phyloP scores from a whole-genome alignment of 2,888 invertebrate species.

The Bombyx huttoni region DNA sequence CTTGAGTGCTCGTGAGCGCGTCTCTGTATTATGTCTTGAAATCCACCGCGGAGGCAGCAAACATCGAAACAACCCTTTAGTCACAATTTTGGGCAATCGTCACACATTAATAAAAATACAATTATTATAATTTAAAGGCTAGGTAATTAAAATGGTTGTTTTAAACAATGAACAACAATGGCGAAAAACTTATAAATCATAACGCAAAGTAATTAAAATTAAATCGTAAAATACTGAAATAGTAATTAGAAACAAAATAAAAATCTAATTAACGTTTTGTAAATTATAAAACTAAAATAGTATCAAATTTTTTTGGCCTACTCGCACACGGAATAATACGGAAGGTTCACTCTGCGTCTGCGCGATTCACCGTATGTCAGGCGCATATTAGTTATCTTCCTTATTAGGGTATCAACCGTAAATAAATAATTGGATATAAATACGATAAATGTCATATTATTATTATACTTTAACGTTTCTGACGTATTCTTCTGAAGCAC shows the following conservation, averaged over 20 bases:
- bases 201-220: neutral
- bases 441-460: too few species aligned
- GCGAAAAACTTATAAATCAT: neutral
- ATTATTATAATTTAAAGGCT: neutral
- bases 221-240: neutral
- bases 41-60: too few species aligned
- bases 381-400: too few species aligned
- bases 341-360: too few species aligned
- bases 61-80: neutral
- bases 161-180: neutral
- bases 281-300: neutral
- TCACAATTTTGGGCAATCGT: neutral
- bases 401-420: too few species aligned
- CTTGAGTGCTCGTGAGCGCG: too few species aligned
- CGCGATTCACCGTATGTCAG: too few species aligned
- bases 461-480: too few species aligned
- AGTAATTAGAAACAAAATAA: neutral
- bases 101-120: neutral
- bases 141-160: neutral
- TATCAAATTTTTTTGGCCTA: too few species aligned
- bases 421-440: too few species aligned
- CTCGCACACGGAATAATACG: too few species aligned
- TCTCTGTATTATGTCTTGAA: neutral
- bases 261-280: neutral
- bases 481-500: too few species aligned